Evolutionary conservation across 2,113 vertebrate species (phyloP).

Genomic region (Beaufortia kweichowensis): DNA sequence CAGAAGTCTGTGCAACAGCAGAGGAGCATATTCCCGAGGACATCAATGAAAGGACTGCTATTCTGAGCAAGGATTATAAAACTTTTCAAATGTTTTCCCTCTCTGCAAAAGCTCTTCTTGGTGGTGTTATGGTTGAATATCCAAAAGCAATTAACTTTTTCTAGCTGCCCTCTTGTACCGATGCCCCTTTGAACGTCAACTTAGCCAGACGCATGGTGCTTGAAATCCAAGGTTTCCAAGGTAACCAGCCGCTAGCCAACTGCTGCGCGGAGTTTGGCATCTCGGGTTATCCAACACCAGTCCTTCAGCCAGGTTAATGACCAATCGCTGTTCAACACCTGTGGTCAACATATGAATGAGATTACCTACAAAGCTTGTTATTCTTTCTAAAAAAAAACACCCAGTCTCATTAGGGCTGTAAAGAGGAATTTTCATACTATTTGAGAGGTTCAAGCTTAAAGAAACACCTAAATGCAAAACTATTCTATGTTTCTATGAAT

Average conservation of each 20-base stretch:
- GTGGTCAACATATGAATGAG: background rate
- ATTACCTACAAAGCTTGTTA: slow-evolving; percentile 1
- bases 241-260: slow-evolving; percentile 62
- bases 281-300: slow-evolving; percentile 2
- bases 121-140: slow-evolving; percentile 66
- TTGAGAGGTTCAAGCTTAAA: too few species aligned
- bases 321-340: slow-evolving; percentile 1
- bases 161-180: slow-evolving; percentile 44
- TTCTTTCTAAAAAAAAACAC: background rate
- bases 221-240: slow-evolving; percentile 68
- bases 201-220: slow-evolving; percentile 50
- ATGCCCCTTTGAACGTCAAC: slow-evolving; percentile 58
- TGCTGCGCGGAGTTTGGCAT: slow-evolving; percentile 51
- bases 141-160: slow-evolving; percentile 67
- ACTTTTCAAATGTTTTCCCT: slow-evolving; percentile 55
- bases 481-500: too few species aligned
- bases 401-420: background rate
- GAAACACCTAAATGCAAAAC: too few species aligned
- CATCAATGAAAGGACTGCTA: slow-evolving; percentile 57
- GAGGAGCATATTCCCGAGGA: slow-evolving; percentile 64
- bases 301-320: slow-evolving; percentile 65
- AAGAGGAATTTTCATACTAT: too few species aligned
- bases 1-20: slow-evolving; percentile 62
- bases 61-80: slow-evolving; percentile 62
- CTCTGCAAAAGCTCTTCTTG: slow-evolving; percentile 61